phyloP scores from a whole-genome alignment of 2,113 vertebrate species.

The Apistogramma diplotaenia region DNA sequence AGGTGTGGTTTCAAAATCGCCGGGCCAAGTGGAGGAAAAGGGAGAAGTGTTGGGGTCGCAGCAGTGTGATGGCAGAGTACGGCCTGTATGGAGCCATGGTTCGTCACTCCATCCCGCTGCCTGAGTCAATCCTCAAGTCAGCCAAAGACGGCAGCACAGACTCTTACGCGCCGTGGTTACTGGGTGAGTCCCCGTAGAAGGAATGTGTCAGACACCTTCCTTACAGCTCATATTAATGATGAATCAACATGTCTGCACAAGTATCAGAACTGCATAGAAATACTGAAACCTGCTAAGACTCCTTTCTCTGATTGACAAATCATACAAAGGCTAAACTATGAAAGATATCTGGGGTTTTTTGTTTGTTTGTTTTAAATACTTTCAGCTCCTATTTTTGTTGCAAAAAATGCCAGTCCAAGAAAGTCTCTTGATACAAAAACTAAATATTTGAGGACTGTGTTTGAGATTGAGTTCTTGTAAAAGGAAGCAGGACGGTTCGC shows the following conservation, averaged over 20 bases:
- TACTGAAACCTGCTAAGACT: not conserved
- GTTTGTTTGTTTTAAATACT: not conserved
- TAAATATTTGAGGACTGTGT: not conserved
- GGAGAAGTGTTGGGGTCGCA: slow-evolving; percentile 98
- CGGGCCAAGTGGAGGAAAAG: slow-evolving; percentile 97
- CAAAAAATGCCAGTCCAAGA: not conserved
- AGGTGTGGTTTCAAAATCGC: slow-evolving; percentile 99
- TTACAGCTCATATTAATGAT: not conserved
- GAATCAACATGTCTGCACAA: not conserved
- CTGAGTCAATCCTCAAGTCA: slow-evolving; percentile 97
- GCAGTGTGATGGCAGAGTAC: slow-evolving; percentile 98
- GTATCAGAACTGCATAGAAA: too few relatives aligned
- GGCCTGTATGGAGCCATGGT: slow-evolving; percentile 98
- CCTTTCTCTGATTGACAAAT: not conserved
- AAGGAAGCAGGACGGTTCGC: not conserved
- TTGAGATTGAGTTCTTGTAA: not conserved
- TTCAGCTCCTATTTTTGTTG: not conserved
- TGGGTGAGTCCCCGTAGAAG: slow-evolving; percentile 80
- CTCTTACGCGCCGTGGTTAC: slow-evolving; percentile 95
- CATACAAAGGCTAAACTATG: not conserved
- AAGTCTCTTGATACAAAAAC: not conserved
- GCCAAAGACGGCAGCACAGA: slow-evolving; percentile 98
- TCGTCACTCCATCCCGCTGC: slow-evolving; percentile 95
- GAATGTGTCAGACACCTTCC: not conserved
- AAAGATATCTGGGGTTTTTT: not conserved